A percentile compares a stretch with the other conserved stretches of the same genome.
phyloP scores from a whole-genome alignment of 1,140 invertebrate genomes.

The Cardiocondyla obscurior region DNA sequence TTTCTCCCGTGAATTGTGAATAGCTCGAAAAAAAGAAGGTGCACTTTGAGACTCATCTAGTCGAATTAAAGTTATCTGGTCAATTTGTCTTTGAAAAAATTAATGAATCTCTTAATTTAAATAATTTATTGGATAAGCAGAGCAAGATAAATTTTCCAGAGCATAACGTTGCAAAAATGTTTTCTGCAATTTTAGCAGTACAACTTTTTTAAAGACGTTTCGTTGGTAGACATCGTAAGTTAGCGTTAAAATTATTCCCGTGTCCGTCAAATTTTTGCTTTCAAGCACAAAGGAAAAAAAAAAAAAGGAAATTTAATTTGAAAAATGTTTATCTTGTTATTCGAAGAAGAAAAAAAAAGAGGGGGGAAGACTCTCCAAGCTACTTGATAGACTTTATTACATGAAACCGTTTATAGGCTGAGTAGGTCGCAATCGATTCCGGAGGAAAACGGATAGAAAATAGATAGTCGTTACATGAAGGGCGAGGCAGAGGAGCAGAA shows the following conservation, averaged over 20 bases:
- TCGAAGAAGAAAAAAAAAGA: too few species aligned
- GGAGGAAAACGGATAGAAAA: constrained; percentile 10
- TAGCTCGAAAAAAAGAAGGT: neutral
- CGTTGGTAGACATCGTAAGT: neutral
- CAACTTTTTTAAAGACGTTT: neutral
- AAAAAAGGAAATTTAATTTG: neutral
- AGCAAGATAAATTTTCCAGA: neutral
- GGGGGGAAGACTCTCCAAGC: neutral
- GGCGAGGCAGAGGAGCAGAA: neutral
- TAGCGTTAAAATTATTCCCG: neutral
- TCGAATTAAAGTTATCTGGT: neutral
- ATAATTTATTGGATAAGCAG: neutral
- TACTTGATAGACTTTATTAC: constrained; percentile 38
- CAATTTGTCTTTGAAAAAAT: neutral
- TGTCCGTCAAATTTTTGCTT: constrained; percentile 22
- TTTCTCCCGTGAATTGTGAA: neutral
- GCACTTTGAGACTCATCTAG: too few species aligned
- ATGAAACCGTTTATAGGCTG: constrained; percentile 12
- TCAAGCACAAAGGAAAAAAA: neutral
- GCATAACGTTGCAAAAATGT: constrained; percentile 11
- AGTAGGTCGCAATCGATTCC: constrained; percentile 26
- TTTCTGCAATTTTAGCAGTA: neutral
- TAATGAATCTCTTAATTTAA: constrained; percentile 14
- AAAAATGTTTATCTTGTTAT: constrained; percentile 11
- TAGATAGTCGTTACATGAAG: constrained; percentile 2